These are phyloP conservation scores for Erebia ligea DNA, from an alignment of 2,888 invertebrate species.

Conservation along the genomic window DNA sequence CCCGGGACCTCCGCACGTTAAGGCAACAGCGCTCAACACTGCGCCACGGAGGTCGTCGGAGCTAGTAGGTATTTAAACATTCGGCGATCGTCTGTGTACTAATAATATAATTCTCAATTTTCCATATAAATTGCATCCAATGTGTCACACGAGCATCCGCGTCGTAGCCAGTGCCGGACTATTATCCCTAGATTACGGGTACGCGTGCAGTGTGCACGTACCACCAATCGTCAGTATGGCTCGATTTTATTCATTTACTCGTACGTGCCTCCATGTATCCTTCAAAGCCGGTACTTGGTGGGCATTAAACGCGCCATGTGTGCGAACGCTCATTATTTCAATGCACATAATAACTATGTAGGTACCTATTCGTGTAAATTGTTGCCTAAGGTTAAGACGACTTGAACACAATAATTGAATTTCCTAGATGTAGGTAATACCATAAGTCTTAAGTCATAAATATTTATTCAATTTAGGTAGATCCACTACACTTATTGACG, in stretches of 20 bases:
- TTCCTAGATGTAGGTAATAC: neutral
- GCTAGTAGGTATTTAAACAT: too few species aligned
- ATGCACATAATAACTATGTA: constrained; percentile 53
- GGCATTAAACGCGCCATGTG: constrained; percentile 55
- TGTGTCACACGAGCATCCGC: constrained; percentile 42
- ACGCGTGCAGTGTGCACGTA: constrained; percentile 65
- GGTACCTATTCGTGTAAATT: constrained; percentile 52
- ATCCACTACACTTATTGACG: too few species aligned
- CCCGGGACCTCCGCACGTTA: too few species aligned
- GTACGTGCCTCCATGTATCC: constrained; percentile 58
- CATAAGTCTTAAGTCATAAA: too few species aligned
- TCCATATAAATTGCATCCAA: constrained; percentile 33
- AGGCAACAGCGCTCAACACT: too few species aligned
- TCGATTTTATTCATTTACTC: constrained; percentile 61
- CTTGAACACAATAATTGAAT: constrained; percentile 16
- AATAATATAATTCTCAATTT: too few species aligned
- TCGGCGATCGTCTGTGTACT: too few species aligned
- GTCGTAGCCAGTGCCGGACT: constrained; percentile 41
- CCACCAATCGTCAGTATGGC: constrained; percentile 46
- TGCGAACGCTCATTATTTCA: constrained; percentile 50
- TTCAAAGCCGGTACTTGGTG: constrained; percentile 42
- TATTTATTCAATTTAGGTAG: too few species aligned
- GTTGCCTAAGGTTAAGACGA: constrained; percentile 49
- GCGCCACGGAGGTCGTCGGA: too few species aligned
- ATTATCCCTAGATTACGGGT: constrained; percentile 55